Evolutionary conservation across 2,113 vertebrate species (phyloP), one percentile per base, ranked within the genome.

Genomic region (Castor canadensis): DNA sequence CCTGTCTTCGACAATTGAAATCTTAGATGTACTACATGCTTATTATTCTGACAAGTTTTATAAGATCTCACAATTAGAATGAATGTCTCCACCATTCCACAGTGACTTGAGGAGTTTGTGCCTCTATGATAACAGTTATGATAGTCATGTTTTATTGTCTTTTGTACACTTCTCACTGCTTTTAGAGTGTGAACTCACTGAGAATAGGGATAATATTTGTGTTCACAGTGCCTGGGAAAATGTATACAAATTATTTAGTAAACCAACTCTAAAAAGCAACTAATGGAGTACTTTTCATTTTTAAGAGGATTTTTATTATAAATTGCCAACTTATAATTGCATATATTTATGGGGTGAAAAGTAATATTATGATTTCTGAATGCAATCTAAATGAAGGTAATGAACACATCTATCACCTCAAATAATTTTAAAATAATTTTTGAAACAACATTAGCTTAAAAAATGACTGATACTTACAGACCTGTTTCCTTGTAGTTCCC

Each of bases 51-150:
- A 80, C 22, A 45, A n/a, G 32, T 43, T 87, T 96, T 88, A 43
- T 56, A 69, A 75, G n/a, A 88, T 77, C 16, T 84, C 66, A 85
- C 35, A 75, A 84, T 93, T 69, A 91, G 35, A 96, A 54, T 84
- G 60, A 92, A 45, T 82, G 17, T 43, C 17, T 87, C 32, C 86
- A 71, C 89, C 58, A 22, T 72, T 10, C 62, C 22, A 69, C 38
- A 24, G 45, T 91, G 66, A 52, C 60, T 85, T 30, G 30, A 60
- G 22, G 28, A 43, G 22, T 89, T 89, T 60, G 47, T 75, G 38
- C 38, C 47, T 86, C 60, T n/a, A 5, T 80, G 58, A 75, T 62
- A 73, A 52, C 20, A 89, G 40, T 87, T 81, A 84, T 52, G 49
- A 69, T 6, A 86, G 8, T 5, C 35, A 15, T 66, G 9, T 24